Evolutionary conservation across 1,140 invertebrate species (phyloP).

Genomic region (Phthorimaea operculella): DNA sequence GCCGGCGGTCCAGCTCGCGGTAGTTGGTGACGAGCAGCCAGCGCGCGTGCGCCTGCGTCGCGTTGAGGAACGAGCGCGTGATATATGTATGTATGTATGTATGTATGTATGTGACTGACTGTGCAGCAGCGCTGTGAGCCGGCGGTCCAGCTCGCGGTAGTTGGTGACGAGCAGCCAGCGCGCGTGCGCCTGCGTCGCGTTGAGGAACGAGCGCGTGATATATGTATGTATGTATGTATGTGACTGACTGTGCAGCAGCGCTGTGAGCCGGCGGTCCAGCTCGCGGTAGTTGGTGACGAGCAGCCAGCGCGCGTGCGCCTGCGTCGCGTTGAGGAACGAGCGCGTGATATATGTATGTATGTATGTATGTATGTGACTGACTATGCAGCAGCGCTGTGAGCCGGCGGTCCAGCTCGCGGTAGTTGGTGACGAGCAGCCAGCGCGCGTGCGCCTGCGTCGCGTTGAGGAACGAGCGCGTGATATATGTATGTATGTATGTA

Average conservation of each 20-base stretch:
- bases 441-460: constrained; percentile 75
- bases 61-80: constrained; percentile 74
- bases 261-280: constrained; percentile 72
- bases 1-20: constrained; percentile 73
- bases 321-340: constrained; percentile 76
- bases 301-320: constrained; percentile 72
- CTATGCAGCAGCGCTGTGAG: constrained; percentile 73
- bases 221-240: too few species aligned
- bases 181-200: constrained; percentile 74
- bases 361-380: constrained; percentile 51
- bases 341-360: too few species aligned
- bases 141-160: constrained; percentile 76
- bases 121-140: constrained; percentile 72
- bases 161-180: constrained; percentile 74
- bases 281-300: constrained; percentile 78
- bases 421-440: constrained; percentile 76
- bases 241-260: constrained; percentile 71
- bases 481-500: too few species aligned
- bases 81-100: too few species aligned
- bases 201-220: constrained; percentile 74
- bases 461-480: constrained; percentile 73
- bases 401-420: constrained; percentile 74
- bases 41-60: constrained; percentile 74
- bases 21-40: constrained; percentile 77
- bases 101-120: constrained; percentile 61